phyloP scores from a whole-genome alignment of 2,888 invertebrate genomes.

The Dasypogon diadema region DNA sequence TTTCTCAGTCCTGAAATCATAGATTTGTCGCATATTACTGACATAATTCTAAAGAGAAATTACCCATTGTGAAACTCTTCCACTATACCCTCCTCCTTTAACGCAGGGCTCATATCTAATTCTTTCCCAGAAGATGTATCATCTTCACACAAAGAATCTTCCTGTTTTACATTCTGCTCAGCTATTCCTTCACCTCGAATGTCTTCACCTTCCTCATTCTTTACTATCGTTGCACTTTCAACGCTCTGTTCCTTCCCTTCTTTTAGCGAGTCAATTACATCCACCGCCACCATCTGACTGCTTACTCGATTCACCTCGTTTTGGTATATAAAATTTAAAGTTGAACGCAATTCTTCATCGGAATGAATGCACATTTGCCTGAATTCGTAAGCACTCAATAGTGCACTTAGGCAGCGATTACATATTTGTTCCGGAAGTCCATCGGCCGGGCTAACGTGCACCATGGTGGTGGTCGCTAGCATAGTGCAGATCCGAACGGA shows the following conservation, averaged over 20 bases:
- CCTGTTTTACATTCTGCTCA: neutral
- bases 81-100: neutral
- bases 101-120: too few species aligned
- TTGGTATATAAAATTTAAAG: neutral
- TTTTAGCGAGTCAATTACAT: neutral
- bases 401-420: constrained; percentile 70
- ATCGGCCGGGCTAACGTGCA: constrained; percentile 69
- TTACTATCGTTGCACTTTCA: neutral
- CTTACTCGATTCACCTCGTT: neutral
- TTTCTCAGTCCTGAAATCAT: neutral
- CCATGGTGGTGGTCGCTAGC: constrained; percentile 63
- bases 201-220: neutral
- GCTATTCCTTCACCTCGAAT: neutral
- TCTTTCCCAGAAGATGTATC: neutral
- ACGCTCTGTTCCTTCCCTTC: neutral
- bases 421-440: constrained; percentile 75
- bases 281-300: neutral
- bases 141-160: neutral
- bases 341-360: constrained; percentile 65
- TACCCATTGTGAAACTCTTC: neutral
- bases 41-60: neutral
- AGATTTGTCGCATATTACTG: neutral
- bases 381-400: constrained; percentile 70
- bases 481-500: constrained; percentile 61
- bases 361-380: constrained; percentile 69